phyloP scores from a whole-genome alignment of 2,888 invertebrate genomes.

The Anodontia alba region DNA sequence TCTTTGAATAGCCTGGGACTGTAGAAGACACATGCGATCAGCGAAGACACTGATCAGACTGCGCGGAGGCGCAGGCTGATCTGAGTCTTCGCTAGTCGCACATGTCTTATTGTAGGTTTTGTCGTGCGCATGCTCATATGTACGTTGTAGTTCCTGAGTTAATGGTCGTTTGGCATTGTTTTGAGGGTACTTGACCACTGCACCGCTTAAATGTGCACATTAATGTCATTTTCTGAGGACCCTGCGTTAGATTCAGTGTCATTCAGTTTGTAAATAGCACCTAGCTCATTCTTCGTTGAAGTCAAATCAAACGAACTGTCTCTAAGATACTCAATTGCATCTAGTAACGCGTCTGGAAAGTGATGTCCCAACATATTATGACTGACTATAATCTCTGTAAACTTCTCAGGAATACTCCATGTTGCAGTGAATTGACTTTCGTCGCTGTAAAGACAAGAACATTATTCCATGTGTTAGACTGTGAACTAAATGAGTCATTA shows the following conservation, averaged over 20 bases:
- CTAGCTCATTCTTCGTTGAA: not conserved
- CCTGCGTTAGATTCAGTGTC: not conserved
- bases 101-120: no score
- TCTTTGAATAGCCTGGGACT: no score
- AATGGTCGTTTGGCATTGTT: no score
- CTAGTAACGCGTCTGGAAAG: constrained; percentile 91
- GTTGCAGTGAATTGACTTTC: constrained; percentile 86
- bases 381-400: constrained; percentile 93
- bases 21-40: no score
- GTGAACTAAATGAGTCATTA: no score
- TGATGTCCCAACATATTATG: constrained; percentile 94
- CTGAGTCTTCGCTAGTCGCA: no score
- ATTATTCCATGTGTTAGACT: no score
- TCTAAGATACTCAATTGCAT: constrained; percentile 87
- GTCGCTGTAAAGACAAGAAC: constrained; percentile 34
- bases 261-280: not conserved
- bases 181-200: no score
- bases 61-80: no score
- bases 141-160: no score
- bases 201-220: not conserved
- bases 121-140: no score
- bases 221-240: constrained; percentile 24
- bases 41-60: no score
- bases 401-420: constrained; percentile 93
- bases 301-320: constrained; percentile 32